These are phyloP conservation scores for Dendroctonus ponderosae DNA, from an alignment of 1,140 invertebrate species.

Conservation along the genomic window DNA sequence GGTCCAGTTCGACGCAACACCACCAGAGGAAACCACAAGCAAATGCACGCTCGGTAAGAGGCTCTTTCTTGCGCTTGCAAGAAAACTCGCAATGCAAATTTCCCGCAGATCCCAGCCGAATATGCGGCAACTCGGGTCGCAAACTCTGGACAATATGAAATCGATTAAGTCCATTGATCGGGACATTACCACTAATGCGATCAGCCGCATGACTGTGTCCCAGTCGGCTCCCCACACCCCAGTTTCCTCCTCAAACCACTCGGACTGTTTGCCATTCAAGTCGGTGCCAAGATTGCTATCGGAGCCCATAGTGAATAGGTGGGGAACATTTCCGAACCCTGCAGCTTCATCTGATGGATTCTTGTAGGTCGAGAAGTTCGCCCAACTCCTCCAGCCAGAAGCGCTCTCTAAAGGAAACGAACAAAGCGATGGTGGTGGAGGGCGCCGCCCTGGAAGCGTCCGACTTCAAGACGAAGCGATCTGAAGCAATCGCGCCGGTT, in stretches of 20 bases:
- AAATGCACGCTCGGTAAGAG: conserved; percentile 44
- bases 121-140: conserved; percentile 48
- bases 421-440: neutral
- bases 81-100: neutral
- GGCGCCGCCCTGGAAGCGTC: conserved; percentile 2
- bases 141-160: conserved; percentile 43
- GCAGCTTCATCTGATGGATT: too few species aligned
- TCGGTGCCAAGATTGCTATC: conserved; percentile 45
- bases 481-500: conserved; percentile 40
- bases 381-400: conserved; percentile 14
- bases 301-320: conserved; percentile 45
- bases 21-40: conserved; percentile 51
- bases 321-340: neutral
- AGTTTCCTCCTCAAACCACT: conserved; percentile 41
- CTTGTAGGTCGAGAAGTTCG: conserved; percentile 28
- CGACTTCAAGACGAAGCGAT: conserved; percentile 34
- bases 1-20: conserved; percentile 56
- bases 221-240: conserved; percentile 50
- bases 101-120: conserved; percentile 48
- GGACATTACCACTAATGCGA: conserved; percentile 40
- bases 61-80: neutral
- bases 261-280: conserved; percentile 38
- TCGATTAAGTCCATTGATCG: conserved; percentile 43
- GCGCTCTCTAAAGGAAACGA: conserved; percentile 8
- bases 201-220: conserved; percentile 43